Conservation (phyloP, 2,888 invertebrate genomes). For the Antitype chi region DNA sequence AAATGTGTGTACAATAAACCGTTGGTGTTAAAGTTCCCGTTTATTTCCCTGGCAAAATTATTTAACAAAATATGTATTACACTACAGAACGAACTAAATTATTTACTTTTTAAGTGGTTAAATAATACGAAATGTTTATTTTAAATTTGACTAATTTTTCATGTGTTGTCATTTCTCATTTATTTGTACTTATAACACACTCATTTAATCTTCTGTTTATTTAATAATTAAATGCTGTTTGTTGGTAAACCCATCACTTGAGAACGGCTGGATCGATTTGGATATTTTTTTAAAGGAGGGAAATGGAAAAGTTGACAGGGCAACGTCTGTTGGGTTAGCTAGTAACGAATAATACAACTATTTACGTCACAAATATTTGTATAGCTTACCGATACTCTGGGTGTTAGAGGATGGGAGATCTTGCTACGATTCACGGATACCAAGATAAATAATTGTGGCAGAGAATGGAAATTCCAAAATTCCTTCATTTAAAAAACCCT, state of each 20-base stretch:
- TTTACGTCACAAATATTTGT: too few species aligned
- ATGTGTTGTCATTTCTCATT: not conserved
- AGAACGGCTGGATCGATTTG: not conserved
- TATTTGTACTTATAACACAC: not conserved
- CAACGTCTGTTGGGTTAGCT: too few species aligned
- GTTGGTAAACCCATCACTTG: not conserved
- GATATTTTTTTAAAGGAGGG: too few species aligned
- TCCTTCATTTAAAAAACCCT: too few species aligned
- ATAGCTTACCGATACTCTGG: too few species aligned
- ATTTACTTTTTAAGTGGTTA: not conserved
- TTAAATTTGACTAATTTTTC: not conserved
- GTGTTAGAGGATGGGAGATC: too few species aligned
- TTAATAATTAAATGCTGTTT: not conserved
- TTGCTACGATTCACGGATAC: too few species aligned
- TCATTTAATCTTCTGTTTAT: too few species aligned
- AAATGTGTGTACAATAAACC: conserved; percentile 10
- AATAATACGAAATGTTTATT: not conserved
- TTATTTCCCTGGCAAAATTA: not conserved
- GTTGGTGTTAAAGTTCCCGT: not conserved
- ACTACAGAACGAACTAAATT: not conserved
- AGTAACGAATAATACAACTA: too few species aligned
- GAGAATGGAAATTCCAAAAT: too few species aligned
- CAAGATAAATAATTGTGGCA: too few species aligned
- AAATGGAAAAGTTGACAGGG: too few species aligned
- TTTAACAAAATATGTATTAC: conserved; percentile 3